phyloP scores from a whole-genome alignment of 2,113 vertebrate genomes.

The Alces alces region DNA sequence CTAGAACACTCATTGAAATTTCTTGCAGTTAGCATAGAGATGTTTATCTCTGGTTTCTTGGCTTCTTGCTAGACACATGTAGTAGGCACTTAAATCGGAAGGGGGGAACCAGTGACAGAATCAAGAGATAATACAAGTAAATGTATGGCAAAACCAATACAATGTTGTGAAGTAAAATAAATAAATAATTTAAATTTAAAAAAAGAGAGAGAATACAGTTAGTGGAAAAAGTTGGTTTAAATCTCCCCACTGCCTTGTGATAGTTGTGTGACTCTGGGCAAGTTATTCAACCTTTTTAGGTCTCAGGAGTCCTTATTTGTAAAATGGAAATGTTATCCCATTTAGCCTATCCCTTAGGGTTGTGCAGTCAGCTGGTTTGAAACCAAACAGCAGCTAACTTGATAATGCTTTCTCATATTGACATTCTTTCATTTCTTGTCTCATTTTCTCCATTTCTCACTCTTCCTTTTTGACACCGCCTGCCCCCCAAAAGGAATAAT shows the following conservation, averaged over 20 bases:
- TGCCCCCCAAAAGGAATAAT: neutral
- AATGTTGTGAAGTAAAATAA: no score
- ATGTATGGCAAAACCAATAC: no score
- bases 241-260: neutral
- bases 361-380: neutral
- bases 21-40: neutral
- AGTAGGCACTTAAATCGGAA: neutral
- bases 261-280: neutral
- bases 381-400: neutral
- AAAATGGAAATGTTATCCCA: neutral
- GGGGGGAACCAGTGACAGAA: neutral
- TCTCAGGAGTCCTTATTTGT: neutral
- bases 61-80: neutral
- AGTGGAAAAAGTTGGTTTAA: neutral
- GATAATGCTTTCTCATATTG: neutral
- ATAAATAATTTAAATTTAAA: no score
- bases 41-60: neutral
- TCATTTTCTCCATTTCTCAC: neutral
- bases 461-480: neutral
- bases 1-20: neutral
- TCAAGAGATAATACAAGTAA: neutral
- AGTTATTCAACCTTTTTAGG: neutral
- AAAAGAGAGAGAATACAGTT: neutral
- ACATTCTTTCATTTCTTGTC: neutral
- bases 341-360: neutral